Evolutionary conservation across 2,888 invertebrate species (phyloP).

Genomic region (Strigamia maritima): DNA sequence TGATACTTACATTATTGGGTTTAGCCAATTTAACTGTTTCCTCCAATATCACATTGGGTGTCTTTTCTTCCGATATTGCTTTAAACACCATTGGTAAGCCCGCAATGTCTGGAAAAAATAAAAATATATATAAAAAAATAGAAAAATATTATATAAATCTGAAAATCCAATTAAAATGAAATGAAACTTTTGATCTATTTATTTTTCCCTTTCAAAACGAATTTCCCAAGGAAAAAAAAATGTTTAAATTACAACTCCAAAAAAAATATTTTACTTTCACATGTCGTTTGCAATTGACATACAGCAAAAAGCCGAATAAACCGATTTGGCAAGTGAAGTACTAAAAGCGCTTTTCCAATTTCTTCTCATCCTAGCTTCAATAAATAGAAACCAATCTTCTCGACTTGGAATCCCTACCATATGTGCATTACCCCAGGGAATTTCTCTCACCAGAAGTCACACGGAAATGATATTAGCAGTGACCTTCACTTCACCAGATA

Average conservation of each 20-base stretch:
- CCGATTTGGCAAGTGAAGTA: not conserved
- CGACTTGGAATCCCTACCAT: not conserved
- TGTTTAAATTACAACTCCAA: not conserved
- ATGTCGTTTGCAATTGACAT: not conserved
- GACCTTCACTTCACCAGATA: not conserved
- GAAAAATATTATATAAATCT: too few relatives aligned
- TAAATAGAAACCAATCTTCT: conserved; percentile 7
- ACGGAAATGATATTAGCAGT: not conserved
- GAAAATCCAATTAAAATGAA: too few relatives aligned
- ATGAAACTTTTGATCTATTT: too few relatives aligned
- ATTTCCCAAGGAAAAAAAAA: not conserved
- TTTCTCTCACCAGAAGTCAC: not conserved
- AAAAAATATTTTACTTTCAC: not conserved
- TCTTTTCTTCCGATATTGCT: conserved; percentile 11
- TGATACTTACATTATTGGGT: not conserved
- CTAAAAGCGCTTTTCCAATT: conserved; percentile 16
- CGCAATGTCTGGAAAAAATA: not conserved
- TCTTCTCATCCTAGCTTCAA: not conserved
- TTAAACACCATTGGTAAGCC: not conserved
- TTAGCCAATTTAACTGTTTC: conserved; percentile 37
- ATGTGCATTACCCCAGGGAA: not conserved
- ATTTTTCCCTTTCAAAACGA: too few relatives aligned
- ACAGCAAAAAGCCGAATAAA: not conserved
- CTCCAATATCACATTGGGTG: conserved; percentile 30
- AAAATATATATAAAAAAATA: not conserved